Conservation (phyloP, 2,113 vertebrate genomes). For the Bujurquina vittata region DNA sequence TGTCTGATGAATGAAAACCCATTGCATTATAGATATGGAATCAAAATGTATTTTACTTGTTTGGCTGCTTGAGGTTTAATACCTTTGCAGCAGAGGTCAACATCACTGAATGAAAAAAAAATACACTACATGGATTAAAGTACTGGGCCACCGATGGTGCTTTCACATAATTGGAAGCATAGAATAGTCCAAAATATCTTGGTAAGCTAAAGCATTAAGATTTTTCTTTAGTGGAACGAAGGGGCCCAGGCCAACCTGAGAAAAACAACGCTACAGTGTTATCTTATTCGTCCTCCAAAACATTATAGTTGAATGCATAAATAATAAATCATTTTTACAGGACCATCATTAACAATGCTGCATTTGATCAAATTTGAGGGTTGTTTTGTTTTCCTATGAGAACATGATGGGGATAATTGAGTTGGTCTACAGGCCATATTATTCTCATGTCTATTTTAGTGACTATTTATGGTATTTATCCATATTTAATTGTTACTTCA, state of each 20-base stretch:
- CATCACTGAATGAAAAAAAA: neutral
- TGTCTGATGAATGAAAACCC: neutral
- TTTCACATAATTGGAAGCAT: neutral
- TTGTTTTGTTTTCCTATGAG: neutral
- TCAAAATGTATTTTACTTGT: neutral
- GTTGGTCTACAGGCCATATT: neutral
- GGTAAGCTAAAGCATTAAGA: neutral
- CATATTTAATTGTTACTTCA: no score
- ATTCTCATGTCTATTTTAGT: no score
- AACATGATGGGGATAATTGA: neutral
- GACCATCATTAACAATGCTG: neutral
- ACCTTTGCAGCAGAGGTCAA: no score
- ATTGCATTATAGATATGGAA: neutral
- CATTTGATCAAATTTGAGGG: neutral
- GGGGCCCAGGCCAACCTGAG: neutral
- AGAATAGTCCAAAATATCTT: neutral
- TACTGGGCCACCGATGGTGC: neutral
- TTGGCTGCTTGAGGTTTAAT: no score
- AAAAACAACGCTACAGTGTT: neutral
- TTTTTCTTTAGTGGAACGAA: neutral
- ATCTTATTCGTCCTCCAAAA: neutral
- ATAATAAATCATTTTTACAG: neutral
- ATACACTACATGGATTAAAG: neutral
- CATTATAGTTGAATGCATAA: neutral
- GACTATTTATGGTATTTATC: no score